Evolutionary conservation across 2,113 vertebrate species (phyloP), one percentile per base, ranked within the genome.

Genomic region (Eptatretus burgeri): DNA sequence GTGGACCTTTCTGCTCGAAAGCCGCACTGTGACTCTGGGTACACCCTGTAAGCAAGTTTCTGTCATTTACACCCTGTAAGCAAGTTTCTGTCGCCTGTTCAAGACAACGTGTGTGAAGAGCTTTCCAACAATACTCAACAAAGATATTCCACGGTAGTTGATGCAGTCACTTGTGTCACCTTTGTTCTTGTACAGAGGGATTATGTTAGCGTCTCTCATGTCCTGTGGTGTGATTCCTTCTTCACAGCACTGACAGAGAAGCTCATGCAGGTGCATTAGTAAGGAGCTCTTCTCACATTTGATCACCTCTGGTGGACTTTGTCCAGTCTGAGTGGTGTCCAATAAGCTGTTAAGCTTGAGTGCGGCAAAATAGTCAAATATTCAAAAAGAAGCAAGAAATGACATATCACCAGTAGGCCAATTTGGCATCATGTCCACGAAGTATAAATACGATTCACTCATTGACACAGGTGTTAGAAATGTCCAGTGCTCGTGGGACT

Each of bases 151-250:
- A 18, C 62, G n/a, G n/a, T 50, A 63, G 14, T 52, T 56, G 27
- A 64, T 64, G 50, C 65, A 66, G 52, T 51, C 52, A 50, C 52
- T 17, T 49, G 49, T n/a, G 51, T 64, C 62, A 5, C 64, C 67
- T 19, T 41, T 60, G 51, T 63, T 64, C 19, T 64, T 64, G 51
- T 63, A 64, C n/a, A 67, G 41, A 19, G 49, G 51, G 18, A 66
- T 51, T n/a, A 41, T 64, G 5, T 64, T 68, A 19, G 67, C 51
- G 51, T 66, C 52, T 10, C 13, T 52, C 65, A 51, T 65, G 62
- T 66, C 67, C 27, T 49, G 65, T 13, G 62, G 62, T 12, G 64
- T 18, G 11, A 14, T 49, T 50, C 52, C 65, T 19, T 56, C 65
- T 18, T n/a, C 16, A 64, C 67, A 68, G 49, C 16, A 64, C 27